A percentile compares a stretch with the other conserved stretches of the same genome.
These are phyloP conservation scores for Pseudorhombus dupliciocellatus DNA, from an alignment of 2,113 vertebrate genomes.

Conservation along the genomic window DNA sequence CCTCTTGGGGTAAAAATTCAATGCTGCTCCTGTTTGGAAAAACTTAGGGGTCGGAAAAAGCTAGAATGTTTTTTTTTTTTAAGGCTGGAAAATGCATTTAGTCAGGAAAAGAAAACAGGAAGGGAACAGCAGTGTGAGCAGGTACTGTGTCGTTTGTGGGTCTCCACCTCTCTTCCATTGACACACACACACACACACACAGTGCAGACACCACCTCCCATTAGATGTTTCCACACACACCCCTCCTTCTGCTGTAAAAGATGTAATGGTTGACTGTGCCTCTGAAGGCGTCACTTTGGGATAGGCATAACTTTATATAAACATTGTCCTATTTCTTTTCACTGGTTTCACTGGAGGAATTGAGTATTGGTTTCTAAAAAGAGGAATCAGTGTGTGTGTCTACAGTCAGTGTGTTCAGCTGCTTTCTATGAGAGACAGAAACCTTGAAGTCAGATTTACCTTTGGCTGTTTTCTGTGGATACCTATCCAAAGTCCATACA, in stretches of 20 bases:
- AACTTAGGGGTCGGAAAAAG: conserved; percentile 11
- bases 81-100: conserved; percentile 27
- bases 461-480: no score
- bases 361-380: conserved; percentile 51
- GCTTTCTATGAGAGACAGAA: no score
- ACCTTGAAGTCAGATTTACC: no score
- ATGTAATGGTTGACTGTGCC: conserved; percentile 45
- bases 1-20: conserved; percentile 31
- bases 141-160: conserved; percentile 14
- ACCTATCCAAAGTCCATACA: no score
- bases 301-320: conserved; percentile 36
- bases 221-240: conserved; percentile 40
- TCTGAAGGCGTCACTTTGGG: conserved; percentile 43
- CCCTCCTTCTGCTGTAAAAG: conserved; percentile 25
- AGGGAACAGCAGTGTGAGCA: conserved; percentile 41
- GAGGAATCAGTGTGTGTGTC: background rate
- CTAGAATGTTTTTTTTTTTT: conserved; percentile 31
- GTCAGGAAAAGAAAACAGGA: conserved; percentile 37
- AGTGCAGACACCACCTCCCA: conserved; percentile 7
- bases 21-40: conserved; percentile 40
- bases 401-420: no score
- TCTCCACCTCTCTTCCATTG: conserved; percentile 5
- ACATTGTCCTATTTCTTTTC: conserved; percentile 30
- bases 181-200: conserved; percentile 4
- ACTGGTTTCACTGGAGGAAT: conserved; percentile 28